Evolutionary conservation across 1,140 invertebrate species (phyloP).

Genomic region (Habropoda laboriosa): DNA sequence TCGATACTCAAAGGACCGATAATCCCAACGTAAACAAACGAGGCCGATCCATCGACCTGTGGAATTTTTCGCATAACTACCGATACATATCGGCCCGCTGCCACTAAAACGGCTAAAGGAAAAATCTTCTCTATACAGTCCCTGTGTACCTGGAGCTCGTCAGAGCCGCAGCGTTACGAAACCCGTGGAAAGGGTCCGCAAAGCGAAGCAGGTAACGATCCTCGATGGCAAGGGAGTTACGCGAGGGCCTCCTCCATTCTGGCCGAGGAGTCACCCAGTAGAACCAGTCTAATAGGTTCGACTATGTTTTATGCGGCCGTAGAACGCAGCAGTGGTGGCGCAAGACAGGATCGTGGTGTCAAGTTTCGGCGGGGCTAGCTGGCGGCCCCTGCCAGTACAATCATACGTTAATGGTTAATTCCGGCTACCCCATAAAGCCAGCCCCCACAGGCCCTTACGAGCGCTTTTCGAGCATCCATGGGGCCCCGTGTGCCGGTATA

Average conservation of each 20-base stretch:
- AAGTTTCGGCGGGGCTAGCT: conserved; percentile 68
- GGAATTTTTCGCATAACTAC: too few relatives aligned
- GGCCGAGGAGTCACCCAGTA: conserved; percentile 32
- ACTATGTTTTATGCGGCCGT: conserved; percentile 60
- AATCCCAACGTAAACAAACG: too few relatives aligned
- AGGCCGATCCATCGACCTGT: too few relatives aligned
- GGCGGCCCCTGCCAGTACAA: conserved; percentile 60
- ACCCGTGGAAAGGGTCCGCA: background rate
- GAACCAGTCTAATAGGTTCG: conserved; percentile 64
- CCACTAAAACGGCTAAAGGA: too few relatives aligned
- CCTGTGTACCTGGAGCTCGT: background rate
- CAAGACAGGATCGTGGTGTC: conserved; percentile 70
- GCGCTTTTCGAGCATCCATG: conserved; percentile 45
- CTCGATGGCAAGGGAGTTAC: conserved; percentile 16
- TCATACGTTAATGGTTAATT: conserved; percentile 75
- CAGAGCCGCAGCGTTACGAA: background rate
- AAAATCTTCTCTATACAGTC: background rate
- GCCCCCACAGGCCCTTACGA: conserved; percentile 46
- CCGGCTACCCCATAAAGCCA: conserved; percentile 66
- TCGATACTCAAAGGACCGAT: too few relatives aligned
- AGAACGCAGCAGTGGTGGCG: conserved; percentile 65
- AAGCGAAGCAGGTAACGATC: conserved; percentile 16
- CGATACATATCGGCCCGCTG: too few relatives aligned
- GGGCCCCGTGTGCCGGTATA: background rate
- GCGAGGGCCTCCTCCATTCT: background rate